These are phyloP conservation scores for Clarias magur DNA, from an alignment of 2,113 vertebrate genomes.

Conservation along the genomic window DNA sequence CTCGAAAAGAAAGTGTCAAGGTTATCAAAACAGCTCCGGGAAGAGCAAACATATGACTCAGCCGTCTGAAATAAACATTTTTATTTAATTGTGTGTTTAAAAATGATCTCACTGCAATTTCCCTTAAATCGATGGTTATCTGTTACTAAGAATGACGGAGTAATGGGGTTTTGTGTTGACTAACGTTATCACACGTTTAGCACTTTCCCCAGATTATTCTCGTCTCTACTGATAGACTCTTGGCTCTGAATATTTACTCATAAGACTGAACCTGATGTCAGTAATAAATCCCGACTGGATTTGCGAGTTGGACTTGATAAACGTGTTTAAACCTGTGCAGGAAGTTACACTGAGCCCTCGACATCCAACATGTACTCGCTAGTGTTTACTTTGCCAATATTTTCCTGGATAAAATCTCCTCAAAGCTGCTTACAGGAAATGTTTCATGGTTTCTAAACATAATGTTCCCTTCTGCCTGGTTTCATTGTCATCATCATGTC, in stretches of 20 bases:
- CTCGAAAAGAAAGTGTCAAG: constrained; percentile 27
- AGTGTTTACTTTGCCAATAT: neutral
- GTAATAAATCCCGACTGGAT: neutral
- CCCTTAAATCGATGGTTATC: neutral
- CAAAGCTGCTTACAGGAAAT: neutral
- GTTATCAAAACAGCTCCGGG: constrained; percentile 30
- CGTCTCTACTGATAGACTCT: no score
- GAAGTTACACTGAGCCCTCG: neutral
- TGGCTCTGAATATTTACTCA: neutral
- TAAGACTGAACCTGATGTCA: neutral
- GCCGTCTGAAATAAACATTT: neutral
- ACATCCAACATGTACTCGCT: neutral
- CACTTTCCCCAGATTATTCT: neutral
- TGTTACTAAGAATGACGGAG: neutral
- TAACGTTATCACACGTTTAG: neutral
- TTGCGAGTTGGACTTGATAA: neutral
- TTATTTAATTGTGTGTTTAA: neutral
- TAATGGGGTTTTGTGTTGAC: neutral
- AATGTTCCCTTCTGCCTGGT: neutral
- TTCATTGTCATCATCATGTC: neutral
- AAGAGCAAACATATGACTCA: neutral
- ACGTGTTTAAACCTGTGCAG: neutral
- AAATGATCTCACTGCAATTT: neutral
- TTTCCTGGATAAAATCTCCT: neutral
- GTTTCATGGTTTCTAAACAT: neutral